Evolutionary conservation across 2,888 invertebrate species (phyloP).

Genomic region (Elysia crispata): DNA sequence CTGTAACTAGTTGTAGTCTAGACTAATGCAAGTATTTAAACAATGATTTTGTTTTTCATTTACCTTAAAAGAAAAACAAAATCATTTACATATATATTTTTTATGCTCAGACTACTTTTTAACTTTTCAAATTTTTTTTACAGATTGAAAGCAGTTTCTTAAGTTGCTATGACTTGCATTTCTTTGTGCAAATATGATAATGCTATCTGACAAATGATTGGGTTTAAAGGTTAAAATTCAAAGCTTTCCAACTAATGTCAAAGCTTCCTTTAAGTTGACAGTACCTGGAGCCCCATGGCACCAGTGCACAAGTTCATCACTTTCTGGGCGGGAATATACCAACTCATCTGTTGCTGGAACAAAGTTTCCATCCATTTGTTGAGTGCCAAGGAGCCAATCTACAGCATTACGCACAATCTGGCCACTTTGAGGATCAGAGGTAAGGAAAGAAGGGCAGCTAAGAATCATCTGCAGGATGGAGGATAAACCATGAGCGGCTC

Average conservation of each 20-base stretch:
- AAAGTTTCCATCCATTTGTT: conserved; percentile 86
- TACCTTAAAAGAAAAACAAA: too few relatives aligned
- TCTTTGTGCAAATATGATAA: too few relatives aligned
- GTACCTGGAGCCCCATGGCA: conserved; percentile 91
- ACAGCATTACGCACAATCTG: conserved; percentile 83
- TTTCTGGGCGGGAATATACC: conserved; percentile 71
- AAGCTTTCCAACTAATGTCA: neutral
- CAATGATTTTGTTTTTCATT: too few relatives aligned
- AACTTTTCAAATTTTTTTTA: too few relatives aligned
- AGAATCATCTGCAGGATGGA: conserved; percentile 84
- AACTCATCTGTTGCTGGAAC: conserved; percentile 87
- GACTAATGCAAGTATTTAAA: too few relatives aligned
- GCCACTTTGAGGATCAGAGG: conserved; percentile 80
- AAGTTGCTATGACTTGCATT: too few relatives aligned
- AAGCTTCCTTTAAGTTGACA: neutral
- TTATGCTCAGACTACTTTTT: too few relatives aligned
- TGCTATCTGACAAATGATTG: too few relatives aligned
- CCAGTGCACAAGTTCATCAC: conserved; percentile 90
- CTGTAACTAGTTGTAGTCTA: too few relatives aligned
- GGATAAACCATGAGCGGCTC: conserved; percentile 82
- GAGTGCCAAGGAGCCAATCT: conserved; percentile 84
- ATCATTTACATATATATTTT: too few relatives aligned
- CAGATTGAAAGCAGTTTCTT: too few relatives aligned
- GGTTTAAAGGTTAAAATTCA: too few relatives aligned
- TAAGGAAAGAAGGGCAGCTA: conserved; percentile 81